phyloP scores from a whole-genome alignment of 2,797 vertebrate genomes.

The Catamblyrhynchus diadema region DNA sequence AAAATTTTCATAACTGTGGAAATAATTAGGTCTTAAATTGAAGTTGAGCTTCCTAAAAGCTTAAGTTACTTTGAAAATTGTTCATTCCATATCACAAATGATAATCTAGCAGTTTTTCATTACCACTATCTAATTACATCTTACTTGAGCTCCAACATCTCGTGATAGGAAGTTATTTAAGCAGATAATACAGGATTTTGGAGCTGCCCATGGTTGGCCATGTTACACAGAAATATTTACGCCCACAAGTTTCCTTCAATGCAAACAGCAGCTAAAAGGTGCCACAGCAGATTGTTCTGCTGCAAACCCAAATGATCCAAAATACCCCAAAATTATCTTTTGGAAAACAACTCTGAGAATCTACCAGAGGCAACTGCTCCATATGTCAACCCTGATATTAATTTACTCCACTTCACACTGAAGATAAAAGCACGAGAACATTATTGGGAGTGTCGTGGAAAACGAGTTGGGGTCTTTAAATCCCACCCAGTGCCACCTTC shows the following conservation, averaged over 20 bases:
- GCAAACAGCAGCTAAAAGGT: neutral
- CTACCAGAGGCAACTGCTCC: neutral
- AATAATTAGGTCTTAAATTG: conserved; percentile 30
- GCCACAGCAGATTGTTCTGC: neutral
- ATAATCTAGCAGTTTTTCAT: neutral
- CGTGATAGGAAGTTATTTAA: neutral
- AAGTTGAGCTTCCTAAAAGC: neutral
- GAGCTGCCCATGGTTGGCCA: neutral
- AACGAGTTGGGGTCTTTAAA: neutral
- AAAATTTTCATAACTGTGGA: neutral
- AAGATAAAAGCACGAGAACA: neutral
- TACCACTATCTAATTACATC: neutral
- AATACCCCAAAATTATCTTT: neutral
- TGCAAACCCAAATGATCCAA: neutral
- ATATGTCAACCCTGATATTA: neutral
- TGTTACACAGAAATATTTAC: neutral
- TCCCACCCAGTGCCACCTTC: fast-evolving
- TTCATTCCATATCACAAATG: neutral
- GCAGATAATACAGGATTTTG: neutral
- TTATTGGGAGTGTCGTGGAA: neutral
- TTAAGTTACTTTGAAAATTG: neutral
- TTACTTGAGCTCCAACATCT: neutral
- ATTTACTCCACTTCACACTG: neutral
- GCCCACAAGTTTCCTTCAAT: neutral
- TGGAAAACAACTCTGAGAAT: neutral